Conservation (phyloP, 2,888 invertebrate species). For the Flexamia atlantica region DNA sequence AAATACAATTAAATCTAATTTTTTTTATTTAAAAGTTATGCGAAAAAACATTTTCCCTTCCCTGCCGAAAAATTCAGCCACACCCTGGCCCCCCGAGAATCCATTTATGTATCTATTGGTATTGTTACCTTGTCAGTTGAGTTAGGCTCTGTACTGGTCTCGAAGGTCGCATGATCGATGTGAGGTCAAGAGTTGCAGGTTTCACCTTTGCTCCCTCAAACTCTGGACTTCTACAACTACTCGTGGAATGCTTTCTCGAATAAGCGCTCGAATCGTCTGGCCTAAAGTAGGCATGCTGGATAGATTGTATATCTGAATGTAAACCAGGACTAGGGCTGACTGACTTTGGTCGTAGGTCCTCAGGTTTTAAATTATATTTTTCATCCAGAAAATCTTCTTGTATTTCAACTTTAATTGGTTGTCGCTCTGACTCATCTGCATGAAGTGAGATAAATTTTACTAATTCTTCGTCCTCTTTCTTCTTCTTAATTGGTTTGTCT, state of each 20-base stretch:
- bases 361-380: slow-evolving; percentile 52
- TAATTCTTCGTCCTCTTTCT: slow-evolving; percentile 66
- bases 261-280: slow-evolving; percentile 53
- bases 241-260: slow-evolving; percentile 50
- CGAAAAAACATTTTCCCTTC: too few species aligned
- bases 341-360: slow-evolving; percentile 32
- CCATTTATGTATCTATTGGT: too few species aligned
- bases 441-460: slow-evolving; percentile 69
- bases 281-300: slow-evolving; percentile 41
- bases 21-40: too few species aligned
- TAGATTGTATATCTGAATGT: slow-evolving; percentile 42
- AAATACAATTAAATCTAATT: too few species aligned
- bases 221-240: slow-evolving; percentile 60
- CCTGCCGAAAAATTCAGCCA: too few species aligned
- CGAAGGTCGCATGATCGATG: slow-evolving; percentile 43
- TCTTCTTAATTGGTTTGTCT: slow-evolving; percentile 58
- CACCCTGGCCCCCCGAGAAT: too few species aligned
- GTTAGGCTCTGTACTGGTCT: slow-evolving; percentile 66
- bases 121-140: slow-evolving; percentile 61
- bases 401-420: slow-evolving; percentile 41
- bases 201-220: slow-evolving; percentile 73
- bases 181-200: slow-evolving; percentile 80
- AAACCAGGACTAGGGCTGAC: slow-evolving; percentile 12
- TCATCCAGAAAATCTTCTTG: slow-evolving; percentile 27
- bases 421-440: slow-evolving; percentile 65